Percentiles rank a stretch among this genome's conserved stretches.
These are phyloP conservation scores for Osmoderma eremita DNA, from an alignment of 2,888 invertebrate species.

Conservation along the genomic window DNA sequence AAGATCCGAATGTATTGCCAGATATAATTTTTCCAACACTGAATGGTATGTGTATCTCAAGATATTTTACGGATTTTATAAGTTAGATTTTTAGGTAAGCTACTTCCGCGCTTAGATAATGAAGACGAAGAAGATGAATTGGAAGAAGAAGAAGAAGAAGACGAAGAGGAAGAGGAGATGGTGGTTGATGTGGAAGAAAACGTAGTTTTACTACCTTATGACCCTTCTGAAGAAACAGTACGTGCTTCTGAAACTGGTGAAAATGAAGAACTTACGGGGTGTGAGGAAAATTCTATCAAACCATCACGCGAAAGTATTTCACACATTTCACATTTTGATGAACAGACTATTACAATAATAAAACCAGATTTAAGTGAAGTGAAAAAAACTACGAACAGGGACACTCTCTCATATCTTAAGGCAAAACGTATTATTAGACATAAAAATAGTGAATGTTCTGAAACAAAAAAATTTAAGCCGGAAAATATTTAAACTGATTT, in stretches of 20 bases:
- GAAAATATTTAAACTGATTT: slow-evolving; percentile 26
- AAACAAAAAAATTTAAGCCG: slow-evolving; percentile 54
- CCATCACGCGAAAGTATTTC: slow-evolving; percentile 51
- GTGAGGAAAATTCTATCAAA: slow-evolving; percentile 47
- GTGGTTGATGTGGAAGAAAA: slow-evolving; percentile 50
- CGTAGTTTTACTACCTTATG: not conserved
- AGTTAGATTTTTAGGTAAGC: slow-evolving; percentile 64
- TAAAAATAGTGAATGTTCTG: slow-evolving; percentile 53
- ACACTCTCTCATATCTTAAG: slow-evolving; percentile 61
- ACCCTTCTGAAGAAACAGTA: slow-evolving; percentile 4
- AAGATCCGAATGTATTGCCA: slow-evolving; percentile 74
- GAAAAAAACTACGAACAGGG: slow-evolving; percentile 56
- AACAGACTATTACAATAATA: slow-evolving; percentile 50
- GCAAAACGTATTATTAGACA: slow-evolving; percentile 61
- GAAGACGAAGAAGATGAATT: slow-evolving; percentile 14
- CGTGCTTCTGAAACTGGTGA: slow-evolving; percentile 44
- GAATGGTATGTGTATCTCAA: slow-evolving; percentile 68
- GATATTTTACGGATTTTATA: not conserved
- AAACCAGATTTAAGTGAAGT: slow-evolving; percentile 58
- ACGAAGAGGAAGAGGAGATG: slow-evolving; percentile 51
- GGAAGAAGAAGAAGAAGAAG: slow-evolving; percentile 49
- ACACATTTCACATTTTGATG: slow-evolving; percentile 42
- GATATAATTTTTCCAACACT: slow-evolving; percentile 80
- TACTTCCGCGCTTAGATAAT: slow-evolving; percentile 59
- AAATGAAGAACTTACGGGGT: slow-evolving; percentile 43